Evolutionary conservation across 2,888 invertebrate genomes (phyloP), one percentile per base, ranked within the genome.

Genomic region (Ophion ellenae): DNA sequence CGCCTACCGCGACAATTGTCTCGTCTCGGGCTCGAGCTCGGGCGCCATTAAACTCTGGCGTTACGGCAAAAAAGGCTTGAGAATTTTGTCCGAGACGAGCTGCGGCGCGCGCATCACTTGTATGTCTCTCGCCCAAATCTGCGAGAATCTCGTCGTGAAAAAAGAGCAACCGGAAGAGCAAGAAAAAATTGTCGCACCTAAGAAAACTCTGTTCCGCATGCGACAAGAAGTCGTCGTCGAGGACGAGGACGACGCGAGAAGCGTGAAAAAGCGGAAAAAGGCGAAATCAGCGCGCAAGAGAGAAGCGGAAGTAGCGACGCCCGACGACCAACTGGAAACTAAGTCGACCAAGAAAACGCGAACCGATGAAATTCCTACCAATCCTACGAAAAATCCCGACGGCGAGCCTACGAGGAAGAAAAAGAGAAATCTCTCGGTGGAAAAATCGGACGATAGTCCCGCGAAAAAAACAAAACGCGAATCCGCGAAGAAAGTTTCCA

Each of bases 21-120:
- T 97, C 36, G 96, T 96, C 75, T 96, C 97, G 53, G 96, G 96
- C 24, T 97, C 97, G 7, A 98, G 98, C 94, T 95, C 96, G 85
- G 98, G 98, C 0, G 96, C 96, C 91, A 94, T 98, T 70, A 97
- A 97, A 94, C 94, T 97, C 0, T 98, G 97, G 97, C 95, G 93
- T 86, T 92, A 94, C 78, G 89, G 63, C 74, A 93, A 89, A 88
- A 90, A 89, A 80, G 93, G 89, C 90, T 96, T 90, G 90, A 94
- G 90, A 57, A 89, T 92, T 63, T 80, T 94, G 24, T 93, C 94
- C 20, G 89, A 87, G 7, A 95, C 96, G 92, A 93, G 96, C 87
- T 95, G 96, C 61, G 95, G 95, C 81, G 94, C 95, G n/a, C 96
- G 98, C 90, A 96, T 97, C 17, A 97, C 97, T 20, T 97, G 97